phyloP scores from a whole-genome alignment of 2,113 vertebrate species.

The Mus pahari region DNA sequence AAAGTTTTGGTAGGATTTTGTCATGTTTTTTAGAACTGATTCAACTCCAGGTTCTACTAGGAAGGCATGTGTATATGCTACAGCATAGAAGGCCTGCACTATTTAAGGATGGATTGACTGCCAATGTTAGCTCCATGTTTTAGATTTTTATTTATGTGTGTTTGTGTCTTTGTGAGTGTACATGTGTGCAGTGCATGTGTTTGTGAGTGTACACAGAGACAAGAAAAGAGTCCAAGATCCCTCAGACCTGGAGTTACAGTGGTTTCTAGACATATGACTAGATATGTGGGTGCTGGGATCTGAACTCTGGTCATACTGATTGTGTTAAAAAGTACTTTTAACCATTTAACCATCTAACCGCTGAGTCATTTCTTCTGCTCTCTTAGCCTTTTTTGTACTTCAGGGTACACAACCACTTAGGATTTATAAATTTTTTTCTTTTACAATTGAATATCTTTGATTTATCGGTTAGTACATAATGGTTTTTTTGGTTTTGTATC shows the following conservation, averaged over 20 bases:
- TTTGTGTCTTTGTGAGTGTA: neutral
- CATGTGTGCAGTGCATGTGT: too few relatives aligned
- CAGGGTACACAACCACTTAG: neutral
- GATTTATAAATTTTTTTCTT: neutral
- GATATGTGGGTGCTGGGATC: neutral
- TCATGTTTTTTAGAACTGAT: neutral
- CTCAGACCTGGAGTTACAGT: neutral
- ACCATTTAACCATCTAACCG: neutral
- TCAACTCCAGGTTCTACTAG: neutral
- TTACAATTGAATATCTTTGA: neutral
- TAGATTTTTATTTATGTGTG: neutral
- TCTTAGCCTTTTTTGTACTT: neutral
- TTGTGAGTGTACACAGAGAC: neutral
- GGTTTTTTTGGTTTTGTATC: slow-evolving; percentile 15
- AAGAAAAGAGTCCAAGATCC: neutral
- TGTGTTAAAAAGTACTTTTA: neutral
- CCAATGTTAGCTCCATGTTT: neutral
- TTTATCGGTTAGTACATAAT: neutral
- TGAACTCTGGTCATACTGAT: neutral
- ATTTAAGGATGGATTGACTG: neutral
- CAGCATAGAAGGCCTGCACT: too few relatives aligned
- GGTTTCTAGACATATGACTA: neutral
- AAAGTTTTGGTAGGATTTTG: neutral
- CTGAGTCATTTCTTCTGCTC: neutral
- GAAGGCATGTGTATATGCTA: neutral